Base-by-base conservation (phyloP, 1,140 invertebrate genomes). In the Drosophila chauvacae region DNA sequence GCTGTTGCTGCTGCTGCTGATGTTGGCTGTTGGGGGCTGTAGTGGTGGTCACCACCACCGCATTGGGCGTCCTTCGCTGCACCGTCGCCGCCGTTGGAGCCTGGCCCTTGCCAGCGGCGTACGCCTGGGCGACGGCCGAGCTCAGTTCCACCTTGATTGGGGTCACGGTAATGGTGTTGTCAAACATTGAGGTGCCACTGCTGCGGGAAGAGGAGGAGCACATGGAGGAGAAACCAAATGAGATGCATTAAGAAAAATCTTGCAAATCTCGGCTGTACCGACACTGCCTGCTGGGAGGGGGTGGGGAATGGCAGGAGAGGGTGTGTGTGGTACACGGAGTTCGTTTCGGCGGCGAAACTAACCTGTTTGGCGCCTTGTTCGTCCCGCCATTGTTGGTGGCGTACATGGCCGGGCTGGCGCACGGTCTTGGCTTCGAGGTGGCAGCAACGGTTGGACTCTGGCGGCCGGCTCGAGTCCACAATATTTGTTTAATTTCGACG, bases 321-420 rank as follows among this genome's bases (percentile, higher is more conserved):
- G 51, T 37, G 51, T 55, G 61, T 50, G 26, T 35, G 39, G 53
- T 39, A 37, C 51, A 55, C 51, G 33, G 18, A 53, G 10, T 26
- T 35, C 39, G 30, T 30, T 62, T 45, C 20, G 20, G 51, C 51
- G 33, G 20, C 20, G 35, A 39, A 62, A 74, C 75, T 78, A 45
- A 90, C 86, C 81, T 88, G 71, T 88, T 88, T 90, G 84, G 81
- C 84, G 84, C 84, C 84, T 88, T 88, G 82, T 84, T 88, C 45
- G 81, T 74, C 69, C 55, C 82, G 55, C 72, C 84, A 90, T 88
- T 88, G 55, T 88, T 88, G 37, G 84, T 88, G 59, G 85, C 84
- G 84, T 88, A 88, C 84, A 88, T 88, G 85, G 69, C 81, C 84
- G 50, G 56, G 48, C 23, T 77, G 62, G 68, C 64, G 48, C 50